Base-by-base conservation (phyloP, 2,888 invertebrate genomes). In the Cenopis cana region DNA sequence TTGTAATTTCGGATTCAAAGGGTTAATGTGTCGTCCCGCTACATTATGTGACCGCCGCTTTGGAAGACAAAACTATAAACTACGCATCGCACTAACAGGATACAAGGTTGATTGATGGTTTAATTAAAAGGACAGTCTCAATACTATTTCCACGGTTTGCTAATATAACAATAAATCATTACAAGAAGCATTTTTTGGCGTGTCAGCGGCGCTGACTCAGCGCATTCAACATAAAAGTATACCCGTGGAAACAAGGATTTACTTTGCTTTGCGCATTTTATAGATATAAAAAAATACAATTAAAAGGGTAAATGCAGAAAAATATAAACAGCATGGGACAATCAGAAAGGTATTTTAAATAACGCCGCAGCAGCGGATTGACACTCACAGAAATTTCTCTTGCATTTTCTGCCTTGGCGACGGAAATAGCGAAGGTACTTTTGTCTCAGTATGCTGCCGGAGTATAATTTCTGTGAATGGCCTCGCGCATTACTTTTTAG, bases 321-420 rank as follows among this genome's bases (percentile, higher is more conserved):
- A 33, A 33, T 33, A 33, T 33, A 33, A 33, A 33, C 8, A 33
- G 33, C 8, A 8, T 8, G 46, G 46, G 8, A 46, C 46, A 12
- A 46, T n/a, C n/a, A 33, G 33, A 33, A 33, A 0, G 8, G 33
- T 46, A 79, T 36, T 50, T 61, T 62, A 60, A 64, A 68, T n/a
- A n/a, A 69, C 11, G 6, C 2, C 4, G 2, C 17, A 56, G 36
- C 17, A 56, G 24, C 38, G 59, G 9, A n/a, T 20, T 41, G 18
- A 59, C 59, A 59, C 41, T 41, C 41, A 59, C 59, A 59, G 59
- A 59, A 59, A 59, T 20, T 14, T n/a, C 9, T 0, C 36, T 59
- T 14, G 41, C 20, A 11, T 41, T 59, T 20, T 41, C 14, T 3
- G 20, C 10, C 8, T 41, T 20, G 59, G 14, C 20, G 41, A 14